Evolutionary conservation across 2,888 invertebrate genomes (phyloP), one percentile per base, ranked within the genome.

Genomic region (Agapostemon virescens): DNA sequence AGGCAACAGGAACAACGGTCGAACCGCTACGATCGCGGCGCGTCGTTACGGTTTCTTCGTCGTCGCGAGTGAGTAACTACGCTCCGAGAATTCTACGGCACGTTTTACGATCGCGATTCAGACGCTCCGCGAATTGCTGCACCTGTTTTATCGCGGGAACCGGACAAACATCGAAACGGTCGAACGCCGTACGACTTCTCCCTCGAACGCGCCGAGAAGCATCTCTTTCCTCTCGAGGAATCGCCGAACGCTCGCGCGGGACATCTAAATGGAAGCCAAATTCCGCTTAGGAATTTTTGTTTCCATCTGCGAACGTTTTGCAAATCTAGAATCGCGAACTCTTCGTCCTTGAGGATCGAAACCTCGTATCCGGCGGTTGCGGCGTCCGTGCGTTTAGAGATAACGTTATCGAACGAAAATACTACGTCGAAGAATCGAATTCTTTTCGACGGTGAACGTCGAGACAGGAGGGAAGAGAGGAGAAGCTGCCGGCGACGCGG

Each of bases 21-120:
- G 61, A 38, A 13, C 42, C 38, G 68, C 52, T 20, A n/a, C n/a
- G n/a, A n/a, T n/a, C n/a, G 58, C 76, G 77, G 26, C 77, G 33
- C 68, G 69, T 55, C 55, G 36, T 78, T 79, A 72, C 79, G 79
- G 64, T 64, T 42, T 30, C 58, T 58, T 63, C 69, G 36, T 40
- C 69, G 68, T 74, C 55, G 69, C 80, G 63, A 74, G 66, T 33
- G 72, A 79, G 69, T 66, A 77, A 77, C 69, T 64, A 23, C 45
- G 55, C 67, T 63, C 49, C 63, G 40, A 68, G 63, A 63, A 71
- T 64, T 52, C 64, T 52, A 38, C 69, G 38, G 20, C 26, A 26
- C 58, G 58, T 42, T 70, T 70, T 70, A 70, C 58, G 58, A 58
- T 30, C 23, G 58, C 26, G 26, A 70, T 69, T 23, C 23, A 52